Evolutionary conservation across 2,797 vertebrate genomes (phyloP), one percentile per base, ranked within the genome.

Genomic region (Sebastes miniatus): DNA sequence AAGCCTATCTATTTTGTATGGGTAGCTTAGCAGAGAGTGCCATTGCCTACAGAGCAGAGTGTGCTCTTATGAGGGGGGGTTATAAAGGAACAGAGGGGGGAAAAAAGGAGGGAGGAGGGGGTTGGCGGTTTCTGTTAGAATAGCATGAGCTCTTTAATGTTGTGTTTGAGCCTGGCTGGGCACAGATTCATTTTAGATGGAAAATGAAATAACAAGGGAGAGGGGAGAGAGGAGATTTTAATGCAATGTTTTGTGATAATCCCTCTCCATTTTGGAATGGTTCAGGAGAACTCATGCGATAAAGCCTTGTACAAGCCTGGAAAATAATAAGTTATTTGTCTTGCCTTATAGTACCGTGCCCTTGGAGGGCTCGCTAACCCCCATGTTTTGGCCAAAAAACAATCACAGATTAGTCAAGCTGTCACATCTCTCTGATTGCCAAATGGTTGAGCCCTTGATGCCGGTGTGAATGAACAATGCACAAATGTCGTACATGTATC

Each of bases 311-410:
- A 90, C 93, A 91, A 94, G 92, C 92, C 75, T 82, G 87, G 88
- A 92, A 93, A 94, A 93, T 92, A 93, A 92, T 93, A 93, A 93
- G 84, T 91, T 95, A 93, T 94, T 93, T 93, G 91, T 92, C 91
- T 91, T 91, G 84, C 91, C 91, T 90, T 91, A 85, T 85, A 92
- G 88, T 86, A 79, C 81, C 57, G 75, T 91, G 91, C 83, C 91
- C 89, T 91, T 87, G 88, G 85, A 92, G 87, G 88, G 78, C 87
- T 82, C 13, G 57, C 86, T 87, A 91, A 89, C 89, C 86, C 89
- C 82, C 61, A 65, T 92, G 90, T 93, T 90, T 93, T 93, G 85
- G 88, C 79, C 81, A 87, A 90, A 88, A 91, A 91, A 91, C 89
- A 94, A 94, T 92, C 90, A 91, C 88, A 92, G 91, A 93, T 94